Base-by-base conservation (phyloP, 2,888 invertebrate species). In the Bugula neritina region DNA sequence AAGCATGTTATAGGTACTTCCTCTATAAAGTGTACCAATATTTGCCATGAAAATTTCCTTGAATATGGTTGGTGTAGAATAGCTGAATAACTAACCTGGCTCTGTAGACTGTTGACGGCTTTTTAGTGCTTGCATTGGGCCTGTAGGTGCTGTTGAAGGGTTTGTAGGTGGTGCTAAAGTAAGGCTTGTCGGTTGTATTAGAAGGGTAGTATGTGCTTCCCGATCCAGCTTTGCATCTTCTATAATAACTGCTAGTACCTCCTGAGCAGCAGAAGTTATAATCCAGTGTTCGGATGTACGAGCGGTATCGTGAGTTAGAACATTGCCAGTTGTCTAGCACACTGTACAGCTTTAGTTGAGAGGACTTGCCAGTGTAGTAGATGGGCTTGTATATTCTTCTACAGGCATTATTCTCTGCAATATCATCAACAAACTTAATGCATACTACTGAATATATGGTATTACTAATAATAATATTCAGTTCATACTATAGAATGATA, bases 221-320 rank as follows among this genome's bases (percentile, higher is more conserved):
- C 13, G 34, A 34, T 13, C 31, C 31, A 25, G 63, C 10, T 25
- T 31, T 34, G 27, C 63, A 63, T 25, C 27, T 63, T 13, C 13
- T 27, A 63, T 63, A 63, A n/a, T 27, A 25, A 31, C 63, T 63
- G 5, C 31, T 63, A 34, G 25, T 25, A 29, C 63, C 63, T 31
- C 63, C 63, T 3, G 63, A 63, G n/a, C 63, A 63, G 34, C 63
- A 63, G 34, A 63, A 63, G 27, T 27, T 34, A 3, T 31, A 13
- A n/a, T 27, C 27, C 34, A 63, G 17, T 5, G 43, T 43, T 5
- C 43, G 43, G 17, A 43, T 43, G 43, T 10, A 43, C 10, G 43
- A 43, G 5, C 43, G 5, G 17, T 43, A 43, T 43, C 17, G 43
- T 5, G 43, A 43, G 17, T 43, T 17, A 17, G 10, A 17, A 17